phyloP scores from a whole-genome alignment of 2,113 vertebrate genomes.

The Ctenodactylus gundi region DNA sequence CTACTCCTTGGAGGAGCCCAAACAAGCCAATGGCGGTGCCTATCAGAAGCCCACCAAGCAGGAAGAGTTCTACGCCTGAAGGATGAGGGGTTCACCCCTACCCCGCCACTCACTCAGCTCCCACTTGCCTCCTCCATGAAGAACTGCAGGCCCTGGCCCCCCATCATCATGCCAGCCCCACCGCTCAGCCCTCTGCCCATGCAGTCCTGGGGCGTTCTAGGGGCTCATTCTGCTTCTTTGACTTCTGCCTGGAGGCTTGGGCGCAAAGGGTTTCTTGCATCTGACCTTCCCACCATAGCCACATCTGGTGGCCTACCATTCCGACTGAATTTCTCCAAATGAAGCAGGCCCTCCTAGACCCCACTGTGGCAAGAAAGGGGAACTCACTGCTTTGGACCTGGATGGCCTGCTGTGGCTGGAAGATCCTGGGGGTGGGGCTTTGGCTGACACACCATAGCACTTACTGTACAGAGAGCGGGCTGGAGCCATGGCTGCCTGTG shows the following conservation, averaged over 20 bases:
- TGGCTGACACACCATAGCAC: slow-evolving; percentile 70
- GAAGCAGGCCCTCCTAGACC: not conserved
- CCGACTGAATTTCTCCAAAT: slow-evolving; percentile 55
- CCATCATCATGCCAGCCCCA: slow-evolving; percentile 67
- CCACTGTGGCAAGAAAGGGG: not conserved
- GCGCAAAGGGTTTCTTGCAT: slow-evolving; percentile 71
- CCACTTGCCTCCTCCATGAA: slow-evolving; percentile 79
- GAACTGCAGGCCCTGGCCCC: slow-evolving; percentile 83
- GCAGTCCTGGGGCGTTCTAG: not conserved
- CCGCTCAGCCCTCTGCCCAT: slow-evolving; percentile 64
- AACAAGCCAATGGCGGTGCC: slow-evolving; percentile 82
- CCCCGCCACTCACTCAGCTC: slow-evolving; percentile 78
- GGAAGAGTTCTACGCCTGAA: slow-evolving; percentile 88
- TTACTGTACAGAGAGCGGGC: slow-evolving; percentile 66
- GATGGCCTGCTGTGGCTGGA: not conserved
- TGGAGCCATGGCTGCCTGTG: not conserved
- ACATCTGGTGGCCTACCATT: slow-evolving; percentile 46
- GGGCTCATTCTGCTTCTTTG: slow-evolving; percentile 69
- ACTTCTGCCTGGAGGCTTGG: slow-evolving; percentile 79
- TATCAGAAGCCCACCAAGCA: slow-evolving; percentile 87
- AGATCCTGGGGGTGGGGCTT: slow-evolving; percentile 39
- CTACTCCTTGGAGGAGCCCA: slow-evolving; percentile 86
- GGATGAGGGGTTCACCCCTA: slow-evolving; percentile 39
- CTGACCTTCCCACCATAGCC: slow-evolving; percentile 66
- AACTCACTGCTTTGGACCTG: not conserved